These are phyloP conservation scores for Anas bahamensis DNA, from an alignment of 2,797 vertebrate species.

Conservation along the genomic window DNA sequence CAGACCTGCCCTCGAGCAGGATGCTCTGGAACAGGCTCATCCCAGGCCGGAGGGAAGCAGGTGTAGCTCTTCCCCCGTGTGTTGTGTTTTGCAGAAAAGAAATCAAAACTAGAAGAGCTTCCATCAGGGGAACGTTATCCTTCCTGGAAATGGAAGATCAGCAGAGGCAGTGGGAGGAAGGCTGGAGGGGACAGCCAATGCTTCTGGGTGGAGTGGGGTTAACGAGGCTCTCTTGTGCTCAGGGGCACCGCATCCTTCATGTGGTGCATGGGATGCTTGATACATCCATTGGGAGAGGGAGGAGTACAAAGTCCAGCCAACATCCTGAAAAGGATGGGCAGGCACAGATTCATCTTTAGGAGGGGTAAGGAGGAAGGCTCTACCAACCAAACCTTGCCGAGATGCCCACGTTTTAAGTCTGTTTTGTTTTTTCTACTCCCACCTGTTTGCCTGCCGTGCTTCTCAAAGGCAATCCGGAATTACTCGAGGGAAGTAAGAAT, in stretches of 20 bases:
- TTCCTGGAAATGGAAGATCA: neutral
- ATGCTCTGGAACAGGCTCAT: neutral
- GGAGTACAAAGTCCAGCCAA: neutral
- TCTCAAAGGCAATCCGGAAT: neutral
- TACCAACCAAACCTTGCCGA: neutral
- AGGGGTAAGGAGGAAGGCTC: neutral
- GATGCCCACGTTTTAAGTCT: neutral
- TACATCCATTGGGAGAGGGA: neutral
- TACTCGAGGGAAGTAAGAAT: constrained; percentile 9
- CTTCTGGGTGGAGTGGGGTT: neutral
- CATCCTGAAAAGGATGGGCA: neutral
- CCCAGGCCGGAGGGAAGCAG: neutral
- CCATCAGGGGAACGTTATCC: neutral
- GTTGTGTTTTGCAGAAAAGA: neutral
- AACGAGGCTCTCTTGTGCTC: neutral
- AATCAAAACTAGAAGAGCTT: neutral
- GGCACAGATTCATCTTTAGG: neutral
- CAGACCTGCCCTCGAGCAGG: neutral
- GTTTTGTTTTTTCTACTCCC: neutral
- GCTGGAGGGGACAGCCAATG: neutral
- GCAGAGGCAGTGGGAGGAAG: rapidly evolving
- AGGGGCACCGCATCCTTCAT: neutral
- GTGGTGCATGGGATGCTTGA: rapidly evolving
- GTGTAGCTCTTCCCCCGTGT: neutral
- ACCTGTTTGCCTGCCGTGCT: neutral